Base-by-base conservation (phyloP, 2,888 invertebrate genomes). In the Dynastes tityus region DNA sequence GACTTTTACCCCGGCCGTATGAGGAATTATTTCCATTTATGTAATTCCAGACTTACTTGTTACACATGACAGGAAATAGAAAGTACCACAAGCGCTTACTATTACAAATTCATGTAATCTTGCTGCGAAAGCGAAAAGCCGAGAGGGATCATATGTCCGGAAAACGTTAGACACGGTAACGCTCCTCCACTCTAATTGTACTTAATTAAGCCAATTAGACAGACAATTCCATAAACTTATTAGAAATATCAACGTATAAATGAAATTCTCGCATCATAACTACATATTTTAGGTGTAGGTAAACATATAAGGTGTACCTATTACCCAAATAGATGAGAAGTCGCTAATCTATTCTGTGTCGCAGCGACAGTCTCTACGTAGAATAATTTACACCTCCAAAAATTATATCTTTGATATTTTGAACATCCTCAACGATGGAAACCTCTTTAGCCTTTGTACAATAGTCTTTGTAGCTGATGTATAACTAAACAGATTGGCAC, bases 121-220 rank as follows among this genome's bases (percentile, higher is more conserved):
- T 63, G 29, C 13, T 13, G 29, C 27, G 13, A 32, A 32, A 63
- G 63, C 63, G 63, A 29, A 63, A 63, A 63, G 63, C 11, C 22
- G 9, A 32, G 13, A 29, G 29, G 29, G 29, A 29, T 29, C 63
- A 63, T 63, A 63, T 63, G 63, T 63, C 63, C 63, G 63, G 32
- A 29, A 29, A 63, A 63, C 32, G 63, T 32, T 63, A 13, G 27
- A 63, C 13, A 63, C 63, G 29, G 9, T 27, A 27, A 13, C 63
- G 63, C 29, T 29, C 6, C 29, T 11, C 63, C 11, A 63, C n/a
- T 32, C 32, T 63, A 61, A 63, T 29, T 29, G 32, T 32, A 4
- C 32, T 63, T 63, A 63, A 63, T 63, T 63, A 63, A 63, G 32
- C 63, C 32, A 63, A 63, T 63, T 63, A 63, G 32, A 32, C 63